Base-by-base conservation (phyloP, 1,140 invertebrate genomes). In the Zaprionus davidi region DNA sequence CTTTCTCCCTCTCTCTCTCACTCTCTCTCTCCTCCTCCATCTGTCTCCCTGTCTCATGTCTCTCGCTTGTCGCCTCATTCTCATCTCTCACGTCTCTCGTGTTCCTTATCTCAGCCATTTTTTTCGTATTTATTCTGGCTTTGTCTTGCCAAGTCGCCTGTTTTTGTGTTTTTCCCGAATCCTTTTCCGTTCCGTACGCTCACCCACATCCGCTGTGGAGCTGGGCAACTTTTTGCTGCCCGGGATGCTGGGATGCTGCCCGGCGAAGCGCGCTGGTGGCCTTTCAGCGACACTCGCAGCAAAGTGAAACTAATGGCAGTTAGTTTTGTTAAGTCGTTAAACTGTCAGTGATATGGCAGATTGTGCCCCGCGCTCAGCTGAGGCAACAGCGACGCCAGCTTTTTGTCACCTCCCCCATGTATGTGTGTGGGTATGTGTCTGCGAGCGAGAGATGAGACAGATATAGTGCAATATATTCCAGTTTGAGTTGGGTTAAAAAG, bases 271-370 rank as follows among this genome's bases (percentile, higher is more conserved):
- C 36, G 13, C 83, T 88, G 73, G 81, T 81, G 70, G 81, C 85
- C 83, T 88, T 90, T 88, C 85, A 88, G 84, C 78, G 73, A 74
- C 84, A 90, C 78, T 88, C 78, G 76, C 81, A 90, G 81, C 85
- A 90, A 90, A 88, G 83, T 91, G 88, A 88, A 91, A 91, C 88
- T 91, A 91, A 91, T 91, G 88, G 84, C 88, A 91, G 88, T 91
- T 91, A 88, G 88, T 91, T 91, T 91, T 91, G 88, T 91, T 91
- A 91, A 91, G 88, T 91, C 88, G 88, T 91, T 91, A 91, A 91
- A 91, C 88, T 91, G 88, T 91, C 88, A 91, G 88, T 91, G 88
- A 91, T 91, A 91, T 91, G 82, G 82, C 86, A 90, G 79, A 90
- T 90, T 90, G 87, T 90, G 82, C 74, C 79, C 9, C 31, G 31